Conservation (phyloP, 2,888 invertebrate genomes). For the Lapara coniferarum region DNA sequence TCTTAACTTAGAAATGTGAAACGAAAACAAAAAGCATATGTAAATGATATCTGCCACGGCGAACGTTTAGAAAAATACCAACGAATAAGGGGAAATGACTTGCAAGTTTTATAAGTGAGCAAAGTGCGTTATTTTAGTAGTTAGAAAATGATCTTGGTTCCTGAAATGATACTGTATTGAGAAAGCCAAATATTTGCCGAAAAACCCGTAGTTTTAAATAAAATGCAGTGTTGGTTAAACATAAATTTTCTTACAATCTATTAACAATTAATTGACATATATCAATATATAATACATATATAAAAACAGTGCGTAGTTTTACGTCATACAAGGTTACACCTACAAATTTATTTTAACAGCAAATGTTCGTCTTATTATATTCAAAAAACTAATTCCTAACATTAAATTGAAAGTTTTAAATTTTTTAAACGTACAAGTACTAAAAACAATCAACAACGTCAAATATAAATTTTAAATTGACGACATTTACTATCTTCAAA, state of each 20-base stretch:
- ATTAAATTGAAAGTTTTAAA: background rate
- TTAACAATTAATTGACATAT: constrained; percentile 18
- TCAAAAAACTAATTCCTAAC: background rate
- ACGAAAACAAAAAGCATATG: background rate
- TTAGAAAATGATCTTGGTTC: too few species aligned
- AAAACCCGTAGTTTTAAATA: background rate
- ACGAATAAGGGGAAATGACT: too few species aligned
- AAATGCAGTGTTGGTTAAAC: constrained; percentile 6
- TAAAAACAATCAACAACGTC: constrained; percentile 1
- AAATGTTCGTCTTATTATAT: background rate
- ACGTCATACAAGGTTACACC: background rate
- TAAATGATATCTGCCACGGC: too few species aligned
- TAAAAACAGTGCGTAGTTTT: constrained; percentile 12
- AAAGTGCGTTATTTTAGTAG: too few species aligned
- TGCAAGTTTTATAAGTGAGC: too few species aligned
- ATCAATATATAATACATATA: background rate
- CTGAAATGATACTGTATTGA: too few species aligned
- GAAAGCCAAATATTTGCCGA: too few species aligned
- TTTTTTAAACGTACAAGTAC: background rate
- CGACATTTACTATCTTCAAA: too few species aligned
- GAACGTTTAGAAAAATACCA: too few species aligned
- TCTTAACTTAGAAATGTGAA: constrained; percentile 6
- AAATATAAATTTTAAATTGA: background rate
- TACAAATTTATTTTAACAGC: constrained; percentile 5
- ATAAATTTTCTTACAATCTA: constrained; percentile 3